phyloP scores from a whole-genome alignment of 1,140 invertebrate genomes.

The Brachionus sp. region DNA sequence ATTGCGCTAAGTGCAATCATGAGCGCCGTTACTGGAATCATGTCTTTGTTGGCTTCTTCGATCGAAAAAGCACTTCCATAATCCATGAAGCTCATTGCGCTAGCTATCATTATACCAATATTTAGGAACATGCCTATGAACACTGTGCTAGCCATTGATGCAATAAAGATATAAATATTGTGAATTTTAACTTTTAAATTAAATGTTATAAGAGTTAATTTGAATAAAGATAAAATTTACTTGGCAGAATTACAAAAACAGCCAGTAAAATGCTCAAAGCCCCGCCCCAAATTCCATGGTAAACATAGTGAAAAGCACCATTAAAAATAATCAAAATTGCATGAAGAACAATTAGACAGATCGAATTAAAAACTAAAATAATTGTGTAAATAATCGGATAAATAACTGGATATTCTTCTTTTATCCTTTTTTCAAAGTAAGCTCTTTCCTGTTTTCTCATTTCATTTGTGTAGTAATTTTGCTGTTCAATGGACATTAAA shows the following conservation, averaged over 20 bases:
- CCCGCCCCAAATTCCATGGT: conserved; percentile 10
- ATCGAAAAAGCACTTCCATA: neutral
- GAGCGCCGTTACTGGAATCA: neutral
- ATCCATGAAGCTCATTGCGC: neutral
- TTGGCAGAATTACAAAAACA: neutral
- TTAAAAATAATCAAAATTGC: neutral
- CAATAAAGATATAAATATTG: neutral
- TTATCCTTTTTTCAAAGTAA: neutral
- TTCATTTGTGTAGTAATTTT: neutral
- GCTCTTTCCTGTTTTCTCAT: neutral
- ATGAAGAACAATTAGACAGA: neutral
- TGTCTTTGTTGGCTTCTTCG: neutral
- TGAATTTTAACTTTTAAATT: neutral
- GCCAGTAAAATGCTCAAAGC: neutral
- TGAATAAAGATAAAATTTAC: neutral
- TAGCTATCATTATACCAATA: neutral
- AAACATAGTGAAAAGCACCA: neutral
- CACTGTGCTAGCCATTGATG: neutral
- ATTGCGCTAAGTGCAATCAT: neutral
- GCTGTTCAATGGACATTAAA: neutral
- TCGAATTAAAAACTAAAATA: neutral
- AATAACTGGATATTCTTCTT: neutral
- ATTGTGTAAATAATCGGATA: neutral
- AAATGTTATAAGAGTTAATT: too few species aligned
- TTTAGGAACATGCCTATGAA: neutral